phyloP scores from a whole-genome alignment of 2,113 vertebrate species.

The Ceratotherium simum region DNA sequence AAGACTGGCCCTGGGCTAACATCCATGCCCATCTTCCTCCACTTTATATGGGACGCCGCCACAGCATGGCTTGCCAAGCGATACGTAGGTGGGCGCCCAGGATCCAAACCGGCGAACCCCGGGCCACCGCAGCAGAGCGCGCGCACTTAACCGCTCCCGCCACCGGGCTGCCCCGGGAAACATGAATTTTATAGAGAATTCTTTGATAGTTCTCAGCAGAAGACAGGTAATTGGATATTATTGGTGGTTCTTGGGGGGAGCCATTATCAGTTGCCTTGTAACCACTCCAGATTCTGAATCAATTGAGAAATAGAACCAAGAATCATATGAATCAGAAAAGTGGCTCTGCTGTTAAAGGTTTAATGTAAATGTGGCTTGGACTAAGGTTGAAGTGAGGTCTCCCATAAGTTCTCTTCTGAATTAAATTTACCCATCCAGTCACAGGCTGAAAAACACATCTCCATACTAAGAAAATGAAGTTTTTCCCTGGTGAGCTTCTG shows the following conservation, averaged over 20 bases:
- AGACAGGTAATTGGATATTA: background rate
- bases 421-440: background rate
- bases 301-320: background rate
- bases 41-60: no score
- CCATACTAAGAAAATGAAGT: background rate
- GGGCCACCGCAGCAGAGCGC: no score
- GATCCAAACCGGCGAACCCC: no score
- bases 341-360: background rate
- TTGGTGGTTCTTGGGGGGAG: background rate
- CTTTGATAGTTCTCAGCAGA: background rate
- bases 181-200: slow-evolving; percentile 11
- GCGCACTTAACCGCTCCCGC: no score
- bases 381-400: background rate
- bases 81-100: no score
- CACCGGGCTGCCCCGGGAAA: background rate
- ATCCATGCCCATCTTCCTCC: no score
- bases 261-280: background rate
- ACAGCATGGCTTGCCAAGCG: no score
- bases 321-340: background rate
- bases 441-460: background rate
- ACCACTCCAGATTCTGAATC: slow-evolving; percentile 16
- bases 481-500: background rate
- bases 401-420: background rate
- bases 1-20: no score
- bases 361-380: slow-evolving; percentile 25